phyloP scores from a whole-genome alignment of 2,113 vertebrate genomes.

The Megaceryle maxima region DNA sequence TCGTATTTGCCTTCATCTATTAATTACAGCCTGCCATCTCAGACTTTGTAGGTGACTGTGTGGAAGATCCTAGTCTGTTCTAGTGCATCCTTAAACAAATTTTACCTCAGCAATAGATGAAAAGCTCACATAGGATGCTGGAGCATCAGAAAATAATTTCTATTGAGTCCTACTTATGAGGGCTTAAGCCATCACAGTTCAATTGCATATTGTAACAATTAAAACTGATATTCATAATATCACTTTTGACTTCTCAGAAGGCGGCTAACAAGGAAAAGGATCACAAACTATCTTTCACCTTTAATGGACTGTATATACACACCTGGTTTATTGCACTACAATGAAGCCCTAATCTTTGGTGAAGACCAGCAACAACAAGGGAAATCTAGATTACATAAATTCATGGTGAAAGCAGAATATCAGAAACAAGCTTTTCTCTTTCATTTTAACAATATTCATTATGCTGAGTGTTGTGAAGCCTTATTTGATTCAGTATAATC shows the following conservation, averaged over 20 bases:
- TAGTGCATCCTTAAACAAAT: neutral
- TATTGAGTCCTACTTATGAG: neutral
- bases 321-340: neutral
- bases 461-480: neutral
- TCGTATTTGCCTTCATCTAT: neutral
- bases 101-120: neutral
- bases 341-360: neutral
- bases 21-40: neutral
- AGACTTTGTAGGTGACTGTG: neutral
- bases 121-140: neutral
- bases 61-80: neutral
- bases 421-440: neutral
- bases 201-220: neutral
- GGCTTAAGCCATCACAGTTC: neutral
- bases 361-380: neutral
- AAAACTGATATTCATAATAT: neutral
- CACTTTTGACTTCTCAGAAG: neutral
- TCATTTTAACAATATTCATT: neutral
- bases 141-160: neutral
- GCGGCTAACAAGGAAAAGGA: neutral
- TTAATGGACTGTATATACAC: neutral
- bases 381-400: neutral
- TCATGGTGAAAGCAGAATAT: neutral
- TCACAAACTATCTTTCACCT: neutral
- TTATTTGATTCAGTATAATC: neutral